Evolutionary conservation across 35 echinoderm and acorn worm species (phyloP).

Genomic region (Ophioderma brevispina): DNA sequence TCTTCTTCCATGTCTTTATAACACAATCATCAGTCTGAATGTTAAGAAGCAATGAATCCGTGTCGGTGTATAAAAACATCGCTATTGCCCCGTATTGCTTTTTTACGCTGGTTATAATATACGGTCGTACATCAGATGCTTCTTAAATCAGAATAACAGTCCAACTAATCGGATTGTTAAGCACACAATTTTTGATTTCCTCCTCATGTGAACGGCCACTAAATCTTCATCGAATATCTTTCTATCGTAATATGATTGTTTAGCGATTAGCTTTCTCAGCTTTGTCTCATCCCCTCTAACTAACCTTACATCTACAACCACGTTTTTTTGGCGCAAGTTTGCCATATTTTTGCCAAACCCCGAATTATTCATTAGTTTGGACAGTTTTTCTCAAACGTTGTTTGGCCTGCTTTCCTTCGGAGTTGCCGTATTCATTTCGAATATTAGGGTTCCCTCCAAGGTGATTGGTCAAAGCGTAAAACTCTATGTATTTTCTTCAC

Average conservation of each 20-base stretch:
- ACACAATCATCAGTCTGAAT: constrained; percentile 49
- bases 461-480: background rate
- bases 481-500: background rate
- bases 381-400: background rate
- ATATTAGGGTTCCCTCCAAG: background rate
- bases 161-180: background rate
- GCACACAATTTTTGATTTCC: background rate
- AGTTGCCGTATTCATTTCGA: background rate
- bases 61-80: constrained; percentile 33
- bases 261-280: background rate
- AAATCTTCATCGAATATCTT: background rate
- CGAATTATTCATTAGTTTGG: constrained; percentile 18
- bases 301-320: constrained; percentile 22
- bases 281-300: background rate
- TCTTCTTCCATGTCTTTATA: constrained; percentile 39
- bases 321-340: background rate
- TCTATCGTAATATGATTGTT: background rate
- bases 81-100: background rate
- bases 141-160: background rate
- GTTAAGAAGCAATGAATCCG: constrained; percentile 26
- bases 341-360: background rate
- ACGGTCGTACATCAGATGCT: background rate
- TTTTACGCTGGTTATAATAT: constrained; percentile 1
- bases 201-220: background rate
- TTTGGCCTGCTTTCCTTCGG: background rate